Evolutionary conservation across 2,888 invertebrate genomes (phyloP).

Genomic region (Leptothorax acervorum): DNA sequence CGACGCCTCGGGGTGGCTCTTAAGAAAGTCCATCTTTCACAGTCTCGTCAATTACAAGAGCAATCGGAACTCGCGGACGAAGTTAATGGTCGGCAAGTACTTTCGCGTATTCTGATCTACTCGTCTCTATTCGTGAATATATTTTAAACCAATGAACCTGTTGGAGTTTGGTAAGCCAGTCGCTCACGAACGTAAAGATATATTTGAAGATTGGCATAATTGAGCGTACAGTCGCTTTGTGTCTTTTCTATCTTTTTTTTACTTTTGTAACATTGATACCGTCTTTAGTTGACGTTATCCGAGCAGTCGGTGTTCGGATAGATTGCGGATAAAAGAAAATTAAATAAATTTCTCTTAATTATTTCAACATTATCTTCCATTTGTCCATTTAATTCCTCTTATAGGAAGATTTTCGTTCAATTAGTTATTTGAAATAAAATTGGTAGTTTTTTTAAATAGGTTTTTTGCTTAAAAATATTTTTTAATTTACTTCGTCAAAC

Average conservation of each 20-base stretch:
- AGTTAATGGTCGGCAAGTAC: conserved; percentile 50
- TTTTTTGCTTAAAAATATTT: conserved; percentile 8
- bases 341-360: conserved; percentile 7
- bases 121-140: conserved; percentile 54
- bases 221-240: not conserved
- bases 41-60: conserved; percentile 71
- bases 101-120: conserved; percentile 68
- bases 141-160: conserved; percentile 59
- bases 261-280: not conserved
- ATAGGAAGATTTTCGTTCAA: not conserved
- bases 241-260: not conserved
- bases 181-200: conserved; percentile 1
- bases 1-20: conserved; percentile 44
- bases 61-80: conserved; percentile 65
- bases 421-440: conserved; percentile 27
- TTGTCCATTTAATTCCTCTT: not conserved
- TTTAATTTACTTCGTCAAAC: not conserved
- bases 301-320: not conserved
- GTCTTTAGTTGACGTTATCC: not conserved
- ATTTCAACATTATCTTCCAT: conserved; percentile 1
- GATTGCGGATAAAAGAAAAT: not conserved
- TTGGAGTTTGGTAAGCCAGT: conserved; percentile 58
- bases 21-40: conserved; percentile 64
- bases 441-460: not conserved
- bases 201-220: not conserved